Base-by-base conservation (phyloP, 23 tunicate species). In the Diplosoma virens region DNA sequence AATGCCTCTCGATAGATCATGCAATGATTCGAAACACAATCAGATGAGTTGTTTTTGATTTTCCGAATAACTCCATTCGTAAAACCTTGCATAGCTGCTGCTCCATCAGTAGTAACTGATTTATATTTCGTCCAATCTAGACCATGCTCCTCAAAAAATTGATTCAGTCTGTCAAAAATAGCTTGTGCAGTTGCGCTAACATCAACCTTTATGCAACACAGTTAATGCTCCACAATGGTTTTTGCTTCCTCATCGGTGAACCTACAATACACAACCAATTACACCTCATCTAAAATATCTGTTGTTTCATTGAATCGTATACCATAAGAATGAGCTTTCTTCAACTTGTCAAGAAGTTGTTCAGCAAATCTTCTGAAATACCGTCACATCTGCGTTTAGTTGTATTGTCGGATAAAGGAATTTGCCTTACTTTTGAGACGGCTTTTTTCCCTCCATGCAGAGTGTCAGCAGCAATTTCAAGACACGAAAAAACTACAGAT, bases 251-350 rank as follows among this genome's bases (percentile, higher is more conserved):
- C n/a, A n/a, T n/a, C n/a, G n/a, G n/a, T n/a, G n/a, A n/a, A n/a
- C n/a, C n/a, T n/a, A n/a, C n/a, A n/a, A 67, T 45, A 79, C 18
- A 67, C 84, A 33, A 81, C 56, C 47, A 81, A 24, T 24, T 74
- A 74, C 30, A 76, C 67, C 48, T 81, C 78, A 32, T 35, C 28
- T 23, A 47, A 20, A n/a, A 81, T 70, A 81, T 81, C 78, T 18
- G 85, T 81, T n/a, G 80, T 82, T 82, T 82, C 87, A 37, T 74
- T 80, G 22, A 73, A 45, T 29, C 74, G 87, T 9, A 82, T 5
- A 25, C 73, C 87, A 61, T 30, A 71, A 2, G 46, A 50, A 0
- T 70, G 79, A 1, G 79, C 54, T 24, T 81, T 24, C 11, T 2
- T 47, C 16, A 82, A 28, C 73, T 82, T 82, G 25, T 1, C 29